These are phyloP conservation scores for Pammene aurita DNA, from an alignment of 2,888 invertebrate species.

Conservation along the genomic window DNA sequence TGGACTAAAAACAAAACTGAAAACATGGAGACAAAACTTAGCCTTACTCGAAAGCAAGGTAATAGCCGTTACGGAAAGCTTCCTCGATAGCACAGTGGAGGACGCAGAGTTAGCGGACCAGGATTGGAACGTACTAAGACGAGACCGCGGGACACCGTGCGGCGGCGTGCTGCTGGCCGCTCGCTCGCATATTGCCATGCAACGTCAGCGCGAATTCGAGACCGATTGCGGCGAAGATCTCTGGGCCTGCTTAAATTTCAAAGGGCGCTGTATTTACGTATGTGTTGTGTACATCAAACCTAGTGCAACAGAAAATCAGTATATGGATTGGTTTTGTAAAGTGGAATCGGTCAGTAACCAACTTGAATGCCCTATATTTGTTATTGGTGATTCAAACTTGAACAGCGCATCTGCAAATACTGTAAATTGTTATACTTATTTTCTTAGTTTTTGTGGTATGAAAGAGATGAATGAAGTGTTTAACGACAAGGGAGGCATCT, in stretches of 20 bases:
- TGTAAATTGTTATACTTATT: too few species aligned
- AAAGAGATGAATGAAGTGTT: constrained; percentile 1
- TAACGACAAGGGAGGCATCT: constrained; percentile 6
- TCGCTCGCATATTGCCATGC: background rate
- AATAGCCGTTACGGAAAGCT: background rate
- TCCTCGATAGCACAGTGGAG: background rate
- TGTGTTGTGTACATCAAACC: constrained; percentile 15
- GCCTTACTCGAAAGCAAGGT: background rate
- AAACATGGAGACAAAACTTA: background rate
- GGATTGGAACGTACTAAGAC: background rate
- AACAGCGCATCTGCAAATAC: too few species aligned
- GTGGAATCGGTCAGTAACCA: too few species aligned
- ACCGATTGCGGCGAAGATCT: constrained; percentile 1
- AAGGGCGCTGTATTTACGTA: background rate
- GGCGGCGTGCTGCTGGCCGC: constrained; percentile 7
- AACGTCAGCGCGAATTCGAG: background rate
- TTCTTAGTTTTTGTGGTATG: too few species aligned
- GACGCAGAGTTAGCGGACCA: background rate
- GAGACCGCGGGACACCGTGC: constrained; percentile 15
- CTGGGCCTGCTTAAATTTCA: background rate
- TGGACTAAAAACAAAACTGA: background rate
- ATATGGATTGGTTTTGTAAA: constrained; percentile 18
- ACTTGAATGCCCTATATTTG: too few species aligned
- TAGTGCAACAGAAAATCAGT: background rate
- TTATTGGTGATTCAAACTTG: too few species aligned